These are phyloP conservation scores for Channallabes apus DNA, from an alignment of 2,797 vertebrate species.

Conservation along the genomic window DNA sequence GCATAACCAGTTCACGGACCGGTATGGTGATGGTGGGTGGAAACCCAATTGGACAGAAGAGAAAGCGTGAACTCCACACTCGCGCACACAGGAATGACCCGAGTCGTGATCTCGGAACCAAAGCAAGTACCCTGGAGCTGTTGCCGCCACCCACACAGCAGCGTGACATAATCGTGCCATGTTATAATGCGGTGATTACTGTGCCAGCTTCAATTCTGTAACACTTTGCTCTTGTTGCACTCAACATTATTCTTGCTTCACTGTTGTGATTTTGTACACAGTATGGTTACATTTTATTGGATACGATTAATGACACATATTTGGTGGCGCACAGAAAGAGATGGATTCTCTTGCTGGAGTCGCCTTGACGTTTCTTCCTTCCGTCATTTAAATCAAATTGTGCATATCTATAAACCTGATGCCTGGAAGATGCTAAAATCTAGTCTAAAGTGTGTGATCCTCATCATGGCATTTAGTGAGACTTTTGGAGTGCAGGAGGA, in stretches of 20 bases:
- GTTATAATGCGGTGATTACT: neutral
- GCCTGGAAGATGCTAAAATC: neutral
- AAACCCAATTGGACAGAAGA: neutral
- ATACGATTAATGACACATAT: neutral
- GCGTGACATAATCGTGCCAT: neutral
- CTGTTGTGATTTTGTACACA: neutral
- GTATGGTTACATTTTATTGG: neutral
- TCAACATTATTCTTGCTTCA: neutral
- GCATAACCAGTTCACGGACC: neutral
- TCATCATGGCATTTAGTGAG: neutral
- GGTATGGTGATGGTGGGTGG: neutral
- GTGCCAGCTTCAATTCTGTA: neutral
- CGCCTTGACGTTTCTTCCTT: too few species aligned
- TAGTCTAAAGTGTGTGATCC: neutral
- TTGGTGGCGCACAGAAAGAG: neutral
- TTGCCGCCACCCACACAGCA: neutral
- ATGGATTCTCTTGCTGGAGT: neutral
- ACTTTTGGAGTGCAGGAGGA: neutral
- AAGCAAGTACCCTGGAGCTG: neutral
- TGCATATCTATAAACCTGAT: neutral
- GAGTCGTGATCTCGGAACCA: neutral
- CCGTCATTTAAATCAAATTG: too few species aligned
- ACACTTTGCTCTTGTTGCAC: neutral
- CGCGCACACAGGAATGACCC: neutral
- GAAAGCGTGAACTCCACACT: neutral